Conservation (phyloP, 2,113 vertebrate genomes). For the Hemicordylus capensis region DNA sequence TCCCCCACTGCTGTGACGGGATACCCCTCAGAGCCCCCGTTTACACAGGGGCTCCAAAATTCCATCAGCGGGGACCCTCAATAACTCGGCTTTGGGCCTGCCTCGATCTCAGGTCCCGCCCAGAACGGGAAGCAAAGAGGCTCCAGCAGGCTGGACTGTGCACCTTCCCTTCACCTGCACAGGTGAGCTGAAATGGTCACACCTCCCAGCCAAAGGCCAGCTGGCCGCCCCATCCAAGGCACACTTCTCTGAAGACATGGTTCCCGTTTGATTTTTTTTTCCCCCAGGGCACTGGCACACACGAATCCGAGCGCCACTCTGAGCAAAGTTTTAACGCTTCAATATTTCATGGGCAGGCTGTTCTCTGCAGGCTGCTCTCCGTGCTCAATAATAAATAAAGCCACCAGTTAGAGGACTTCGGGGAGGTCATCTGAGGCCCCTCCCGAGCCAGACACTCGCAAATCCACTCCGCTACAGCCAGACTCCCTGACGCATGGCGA, state of each 20-base stretch:
- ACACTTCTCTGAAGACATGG: background rate
- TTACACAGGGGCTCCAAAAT: no score
- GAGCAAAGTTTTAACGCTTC: slow-evolving; percentile 61
- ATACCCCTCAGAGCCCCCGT: no score
- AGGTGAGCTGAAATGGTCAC: slow-evolving; percentile 54
- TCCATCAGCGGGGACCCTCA: no score
- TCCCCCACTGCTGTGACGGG: no score
- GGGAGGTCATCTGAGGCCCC: slow-evolving; percentile 56
- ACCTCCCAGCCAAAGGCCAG: slow-evolving; percentile 5
- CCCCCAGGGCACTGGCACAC: slow-evolving; percentile 51
- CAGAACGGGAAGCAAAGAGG: background rate
- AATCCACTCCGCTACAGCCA: background rate
- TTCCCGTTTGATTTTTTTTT: slow-evolving; percentile 50
- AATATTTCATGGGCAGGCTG: slow-evolving; percentile 73
- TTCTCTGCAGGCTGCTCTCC: slow-evolving; percentile 55
- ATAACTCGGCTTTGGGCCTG: no score
- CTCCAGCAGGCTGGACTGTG: background rate
- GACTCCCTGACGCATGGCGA: background rate
- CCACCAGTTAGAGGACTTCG: slow-evolving; percentile 37
- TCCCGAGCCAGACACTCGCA: background rate
- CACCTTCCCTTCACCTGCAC: background rate
- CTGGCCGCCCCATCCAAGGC: background rate
- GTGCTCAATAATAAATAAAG: slow-evolving; percentile 69
- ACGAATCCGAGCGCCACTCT: slow-evolving; percentile 40
- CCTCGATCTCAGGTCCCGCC: no score